Evolutionary conservation across 2,888 invertebrate genomes (phyloP).

Genomic region (Drosophila multiciliata): DNA sequence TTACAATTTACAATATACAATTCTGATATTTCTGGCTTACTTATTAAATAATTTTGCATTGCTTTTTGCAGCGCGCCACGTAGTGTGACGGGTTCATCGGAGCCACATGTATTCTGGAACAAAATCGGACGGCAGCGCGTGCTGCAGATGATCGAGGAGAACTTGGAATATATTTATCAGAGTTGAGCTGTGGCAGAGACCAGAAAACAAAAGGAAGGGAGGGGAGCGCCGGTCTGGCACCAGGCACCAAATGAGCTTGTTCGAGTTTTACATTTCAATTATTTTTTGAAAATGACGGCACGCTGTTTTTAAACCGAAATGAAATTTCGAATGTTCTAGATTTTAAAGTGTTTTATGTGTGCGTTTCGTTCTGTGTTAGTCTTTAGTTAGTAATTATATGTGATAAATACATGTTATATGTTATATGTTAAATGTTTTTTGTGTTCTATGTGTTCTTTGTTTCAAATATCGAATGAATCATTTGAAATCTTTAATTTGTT

Average conservation of each 20-base stretch:
- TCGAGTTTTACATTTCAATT: constrained; percentile 34
- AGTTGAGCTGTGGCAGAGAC: constrained; percentile 4
- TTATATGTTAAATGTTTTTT: constrained; percentile 38
- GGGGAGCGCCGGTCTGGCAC: constrained; percentile 54
- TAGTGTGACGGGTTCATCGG: constrained; percentile 79
- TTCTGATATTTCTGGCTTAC: not conserved
- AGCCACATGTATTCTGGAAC: constrained; percentile 84
- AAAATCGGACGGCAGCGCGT: constrained; percentile 85
- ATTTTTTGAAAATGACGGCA: constrained; percentile 43
- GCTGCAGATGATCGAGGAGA: constrained; percentile 81
- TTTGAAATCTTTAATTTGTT: constrained; percentile 17
- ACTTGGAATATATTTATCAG: constrained; percentile 79
- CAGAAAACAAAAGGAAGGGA: not conserved
- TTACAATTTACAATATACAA: too few relatives aligned
- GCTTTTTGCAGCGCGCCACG: constrained; percentile 79
- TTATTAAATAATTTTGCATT: not conserved
- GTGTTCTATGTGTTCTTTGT: constrained; percentile 26
- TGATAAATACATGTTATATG: constrained; percentile 27
- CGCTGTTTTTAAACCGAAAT: constrained; percentile 58
- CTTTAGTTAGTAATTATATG: constrained; percentile 29
- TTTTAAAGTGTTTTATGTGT: constrained; percentile 71
- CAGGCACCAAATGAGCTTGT: constrained; percentile 45
- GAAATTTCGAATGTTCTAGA: constrained; percentile 25
- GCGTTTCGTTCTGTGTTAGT: constrained; percentile 52
- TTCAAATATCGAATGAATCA: constrained; percentile 5